Conservation (phyloP, 2,797 vertebrate species). For the Antrozous pallidus region DNA sequence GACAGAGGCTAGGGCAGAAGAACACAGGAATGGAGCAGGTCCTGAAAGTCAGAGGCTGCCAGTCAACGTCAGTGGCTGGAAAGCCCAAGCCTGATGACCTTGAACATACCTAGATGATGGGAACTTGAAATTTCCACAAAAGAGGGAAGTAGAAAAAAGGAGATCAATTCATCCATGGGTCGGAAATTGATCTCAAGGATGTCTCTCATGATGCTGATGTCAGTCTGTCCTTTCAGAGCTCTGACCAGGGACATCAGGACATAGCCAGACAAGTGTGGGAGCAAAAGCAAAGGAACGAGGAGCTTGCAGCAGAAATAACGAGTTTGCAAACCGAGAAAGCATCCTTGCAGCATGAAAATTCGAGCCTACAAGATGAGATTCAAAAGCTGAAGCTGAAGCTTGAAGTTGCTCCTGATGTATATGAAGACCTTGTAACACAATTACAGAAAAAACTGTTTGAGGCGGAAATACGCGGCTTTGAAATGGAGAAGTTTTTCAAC, state of each 20-base stretch:
- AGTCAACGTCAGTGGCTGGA: fast-evolving
- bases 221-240: not conserved
- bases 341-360: not conserved
- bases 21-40: fast-evolving
- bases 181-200: not conserved
- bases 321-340: not conserved
- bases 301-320: not conserved
- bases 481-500: fast-evolving
- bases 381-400: not conserved
- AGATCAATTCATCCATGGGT: not conserved
- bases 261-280: not conserved
- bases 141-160: not conserved
- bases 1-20: fast-evolving
- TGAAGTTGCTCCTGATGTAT: fast-evolving
- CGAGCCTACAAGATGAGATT: not conserved
- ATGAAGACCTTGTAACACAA: fast-evolving
- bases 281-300: not conserved
- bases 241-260: not conserved
- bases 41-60: no score
- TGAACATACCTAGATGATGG: fast-evolving
- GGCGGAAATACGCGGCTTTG: fast-evolving
- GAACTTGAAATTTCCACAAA: not conserved
- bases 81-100: fast-evolving
- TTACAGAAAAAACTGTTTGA: not conserved
- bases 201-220: not conserved